phyloP scores from a whole-genome alignment of 2,888 invertebrate species.

The Diaperis boleti region DNA sequence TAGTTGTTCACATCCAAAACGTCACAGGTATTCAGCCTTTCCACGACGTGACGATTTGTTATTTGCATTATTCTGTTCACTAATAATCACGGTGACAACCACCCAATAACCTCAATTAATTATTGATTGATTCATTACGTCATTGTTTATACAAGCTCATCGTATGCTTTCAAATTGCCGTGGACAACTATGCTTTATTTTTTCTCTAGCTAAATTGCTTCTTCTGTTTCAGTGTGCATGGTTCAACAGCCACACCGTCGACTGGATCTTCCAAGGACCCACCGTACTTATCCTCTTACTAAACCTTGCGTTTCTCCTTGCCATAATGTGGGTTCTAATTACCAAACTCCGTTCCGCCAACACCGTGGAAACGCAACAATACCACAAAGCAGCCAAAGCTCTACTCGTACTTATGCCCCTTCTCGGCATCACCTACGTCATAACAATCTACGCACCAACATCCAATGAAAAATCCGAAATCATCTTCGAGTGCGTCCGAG shows the following conservation, averaged over 20 bases:
- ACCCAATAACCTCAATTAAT: no score
- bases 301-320: constrained; percentile 84
- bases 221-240: constrained; percentile 71
- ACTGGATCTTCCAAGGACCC: constrained; percentile 91
- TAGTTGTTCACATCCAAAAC: no score
- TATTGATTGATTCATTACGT: no score
- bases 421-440: constrained; percentile 90
- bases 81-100: no score
- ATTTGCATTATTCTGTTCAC: no score
- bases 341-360: constrained; percentile 93
- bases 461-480: constrained; percentile 79
- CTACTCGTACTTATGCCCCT: constrained; percentile 93
- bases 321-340: constrained; percentile 94
- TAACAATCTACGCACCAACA: constrained; percentile 88
- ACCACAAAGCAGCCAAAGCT: constrained; percentile 91
- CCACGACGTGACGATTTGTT: no score
- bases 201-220: no score
- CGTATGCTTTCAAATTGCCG: no score
- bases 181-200: no score
- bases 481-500: constrained; percentile 83
- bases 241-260: constrained; percentile 84
- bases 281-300: constrained; percentile 84
- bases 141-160: no score
- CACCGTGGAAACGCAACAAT: constrained; percentile 90
- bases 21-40: no score